Percentiles rank a stretch among this genome's conserved stretches.
Evolutionary conservation across 1,140 invertebrate genomes (phyloP).

Genomic region (Olivierus martensii): DNA sequence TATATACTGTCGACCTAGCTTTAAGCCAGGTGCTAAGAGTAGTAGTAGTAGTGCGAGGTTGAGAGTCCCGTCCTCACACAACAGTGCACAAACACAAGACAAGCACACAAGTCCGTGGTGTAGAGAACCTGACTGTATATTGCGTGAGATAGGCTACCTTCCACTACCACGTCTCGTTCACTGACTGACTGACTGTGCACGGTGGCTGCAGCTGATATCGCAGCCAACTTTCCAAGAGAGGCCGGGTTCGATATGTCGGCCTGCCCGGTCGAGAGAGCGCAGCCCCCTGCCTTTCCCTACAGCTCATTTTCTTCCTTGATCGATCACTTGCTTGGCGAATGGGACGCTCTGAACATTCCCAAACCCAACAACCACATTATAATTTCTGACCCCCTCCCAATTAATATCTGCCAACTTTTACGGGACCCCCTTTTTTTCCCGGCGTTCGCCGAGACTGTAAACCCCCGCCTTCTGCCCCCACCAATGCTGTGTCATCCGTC

Average conservation of each 20-base stretch:
- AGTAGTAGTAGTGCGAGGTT: not conserved
- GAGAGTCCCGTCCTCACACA: not conserved
- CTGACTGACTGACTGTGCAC: slow-evolving; percentile 1
- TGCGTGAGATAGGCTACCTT: not conserved
- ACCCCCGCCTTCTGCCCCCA: not conserved
- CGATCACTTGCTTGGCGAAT: slow-evolving; percentile 17
- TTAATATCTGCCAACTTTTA: slow-evolving; percentile 14
- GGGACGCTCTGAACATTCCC: slow-evolving; percentile 16
- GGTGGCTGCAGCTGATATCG: not conserved
- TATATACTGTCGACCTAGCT: too few relatives aligned
- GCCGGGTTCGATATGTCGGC: slow-evolving; percentile 1
- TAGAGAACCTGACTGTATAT: not conserved
- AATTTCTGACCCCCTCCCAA: slow-evolving; percentile 18
- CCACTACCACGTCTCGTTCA: not conserved
- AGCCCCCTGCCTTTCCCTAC: slow-evolving; percentile 5
- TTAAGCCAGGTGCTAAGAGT: not conserved
- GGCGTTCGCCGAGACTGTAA: not conserved
- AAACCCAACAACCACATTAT: slow-evolving; percentile 18
- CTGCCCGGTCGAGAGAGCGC: not conserved
- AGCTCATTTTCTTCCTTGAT: slow-evolving; percentile 18
- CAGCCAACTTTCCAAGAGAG: slow-evolving; percentile 1
- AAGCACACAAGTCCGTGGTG: not conserved
- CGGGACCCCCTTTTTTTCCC: slow-evolving; percentile 1
- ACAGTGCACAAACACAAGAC: not conserved
- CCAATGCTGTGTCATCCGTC: not conserved